Evolutionary conservation across 2,113 vertebrate species (phyloP).

Genomic region (Clarias magur): DNA sequence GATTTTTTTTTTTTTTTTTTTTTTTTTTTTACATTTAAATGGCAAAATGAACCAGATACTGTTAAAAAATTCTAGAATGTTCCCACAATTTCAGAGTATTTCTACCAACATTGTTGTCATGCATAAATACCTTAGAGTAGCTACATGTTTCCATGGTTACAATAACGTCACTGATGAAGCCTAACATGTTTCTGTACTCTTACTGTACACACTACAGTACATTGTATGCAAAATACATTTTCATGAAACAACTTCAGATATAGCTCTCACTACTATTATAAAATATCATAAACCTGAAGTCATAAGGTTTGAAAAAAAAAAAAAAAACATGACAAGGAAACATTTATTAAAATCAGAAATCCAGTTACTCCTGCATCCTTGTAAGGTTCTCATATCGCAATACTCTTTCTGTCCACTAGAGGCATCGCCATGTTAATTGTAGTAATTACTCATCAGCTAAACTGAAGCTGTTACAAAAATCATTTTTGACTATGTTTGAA

Average conservation of each 20-base stretch:
- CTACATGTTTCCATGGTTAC: neutral
- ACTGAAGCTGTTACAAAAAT: neutral
- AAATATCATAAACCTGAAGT: neutral
- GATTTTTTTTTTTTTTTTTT: neutral
- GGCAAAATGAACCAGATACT: neutral
- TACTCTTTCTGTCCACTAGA: neutral
- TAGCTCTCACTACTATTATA: neutral
- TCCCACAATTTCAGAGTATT: neutral
- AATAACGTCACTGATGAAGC: neutral
- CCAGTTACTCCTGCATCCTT: neutral
- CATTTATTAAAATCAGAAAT: neutral
- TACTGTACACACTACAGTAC: neutral
- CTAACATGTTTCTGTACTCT: neutral
- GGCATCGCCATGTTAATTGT: neutral
- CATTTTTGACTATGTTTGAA: neutral
- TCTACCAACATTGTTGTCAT: neutral
- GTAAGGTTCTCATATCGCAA: neutral
- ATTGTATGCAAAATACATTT: neutral
- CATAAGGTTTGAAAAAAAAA: neutral
- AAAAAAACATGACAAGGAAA: neutral
- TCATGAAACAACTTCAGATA: neutral
- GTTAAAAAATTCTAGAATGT: no score
- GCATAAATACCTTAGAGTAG: neutral
- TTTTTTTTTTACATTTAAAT: neutral
- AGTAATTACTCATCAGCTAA: neutral